Base-by-base conservation (phyloP, 2,888 invertebrate genomes). In the Coremacera marginata region DNA sequence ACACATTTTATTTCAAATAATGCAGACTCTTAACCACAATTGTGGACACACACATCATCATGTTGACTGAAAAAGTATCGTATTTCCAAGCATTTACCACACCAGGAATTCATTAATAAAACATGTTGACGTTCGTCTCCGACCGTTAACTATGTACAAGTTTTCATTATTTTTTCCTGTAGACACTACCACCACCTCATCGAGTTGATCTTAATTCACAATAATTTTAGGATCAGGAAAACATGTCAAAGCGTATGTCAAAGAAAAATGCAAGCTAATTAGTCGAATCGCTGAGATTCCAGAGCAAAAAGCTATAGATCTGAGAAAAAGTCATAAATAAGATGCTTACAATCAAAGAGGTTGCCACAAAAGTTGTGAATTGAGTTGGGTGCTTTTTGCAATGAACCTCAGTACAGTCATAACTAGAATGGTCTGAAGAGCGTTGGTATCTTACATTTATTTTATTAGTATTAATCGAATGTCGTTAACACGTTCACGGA, bases 251-350 rank as follows among this genome's bases (percentile, higher is more conserved):
- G n/a, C 34, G 37, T 67, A 44, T 37, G 37, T 37, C 37, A 19
- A 67, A 67, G 22, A 37, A 22, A 67, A 67, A 67, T 67, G 16
- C 67, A 44, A 67, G 44, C 37, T 67, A 67, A 67, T 67, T 67
- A 67, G 67, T 37, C 19, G 19, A 3, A 4, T 44, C 37, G 27
- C 60, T 60, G 25, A 60, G 60, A 60, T 60, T 60, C 60, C 27
- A 27, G 60, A 22, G 60, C 14, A 27, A 60, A 27, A 27, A 27
- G 60, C 60, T 27, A 27, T 22, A n/a, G 25, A 60, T 14, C 60
- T 25, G 4, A 60, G 9, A 27, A 4, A 16, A 25, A 25, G 16
- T 11, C 60, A 25, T 0, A 25, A 60, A 55, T 14, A 11, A 60
- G 19, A 16, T 60, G 16, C 16, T 44, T 44, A 11, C 11, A 44